phyloP scores from a whole-genome alignment of 2,113 vertebrate genomes.

The Xenopus laevis region DNA sequence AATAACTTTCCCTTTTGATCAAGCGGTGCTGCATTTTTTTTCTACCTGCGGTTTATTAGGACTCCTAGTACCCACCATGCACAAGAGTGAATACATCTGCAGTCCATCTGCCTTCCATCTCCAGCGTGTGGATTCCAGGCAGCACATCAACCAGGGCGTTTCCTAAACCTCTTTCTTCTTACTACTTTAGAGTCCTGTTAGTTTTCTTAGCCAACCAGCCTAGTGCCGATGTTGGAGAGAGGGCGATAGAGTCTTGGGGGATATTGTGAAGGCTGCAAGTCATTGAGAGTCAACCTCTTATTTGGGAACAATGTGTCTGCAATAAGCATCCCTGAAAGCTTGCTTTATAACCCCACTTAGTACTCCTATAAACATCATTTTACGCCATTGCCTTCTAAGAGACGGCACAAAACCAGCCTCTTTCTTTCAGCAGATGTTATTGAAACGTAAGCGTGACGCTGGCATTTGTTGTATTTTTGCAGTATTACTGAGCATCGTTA shows the following conservation, averaged over 20 bases:
- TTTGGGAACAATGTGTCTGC: not conserved
- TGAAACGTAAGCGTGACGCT: too few species aligned
- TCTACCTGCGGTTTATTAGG: slow-evolving; percentile 22
- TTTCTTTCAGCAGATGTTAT: too few species aligned
- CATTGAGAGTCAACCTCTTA: not conserved
- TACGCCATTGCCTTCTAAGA: too few species aligned
- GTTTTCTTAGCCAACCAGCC: not conserved
- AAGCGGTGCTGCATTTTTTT: not conserved
- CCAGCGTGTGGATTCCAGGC: not conserved
- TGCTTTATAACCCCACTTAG: too few species aligned
- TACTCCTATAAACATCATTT: too few species aligned
- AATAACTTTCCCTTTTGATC: slow-evolving; percentile 20
- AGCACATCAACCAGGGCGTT: slow-evolving; percentile 2
- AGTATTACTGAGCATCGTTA: too few species aligned
- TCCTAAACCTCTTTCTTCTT: not conserved
- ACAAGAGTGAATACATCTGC: not conserved
- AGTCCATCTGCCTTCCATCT: not conserved
- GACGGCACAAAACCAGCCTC: too few species aligned
- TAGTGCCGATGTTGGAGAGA: not conserved
- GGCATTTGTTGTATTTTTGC: too few species aligned
- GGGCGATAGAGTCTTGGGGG: not conserved
- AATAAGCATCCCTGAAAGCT: not conserved
- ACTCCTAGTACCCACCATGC: not conserved
- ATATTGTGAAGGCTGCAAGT: too few species aligned
- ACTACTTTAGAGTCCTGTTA: not conserved